Evolutionary conservation across 2,888 invertebrate genomes (phyloP).

Genomic region (Hymenopus coronatus): DNA sequence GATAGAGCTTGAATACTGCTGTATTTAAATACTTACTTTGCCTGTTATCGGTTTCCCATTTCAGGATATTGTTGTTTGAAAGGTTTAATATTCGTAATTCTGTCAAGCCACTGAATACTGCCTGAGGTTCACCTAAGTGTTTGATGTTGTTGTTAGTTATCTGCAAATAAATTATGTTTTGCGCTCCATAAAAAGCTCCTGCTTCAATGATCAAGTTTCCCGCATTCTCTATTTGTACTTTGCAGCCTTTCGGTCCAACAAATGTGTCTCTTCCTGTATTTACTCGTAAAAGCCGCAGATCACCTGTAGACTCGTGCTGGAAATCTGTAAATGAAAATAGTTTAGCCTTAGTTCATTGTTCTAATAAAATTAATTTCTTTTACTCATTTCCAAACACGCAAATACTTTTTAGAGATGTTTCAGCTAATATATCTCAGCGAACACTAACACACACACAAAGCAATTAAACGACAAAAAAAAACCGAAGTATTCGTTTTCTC

Average conservation of each 20-base stretch:
- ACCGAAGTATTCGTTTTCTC: too few relatives aligned
- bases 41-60: not conserved
- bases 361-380: too few relatives aligned
- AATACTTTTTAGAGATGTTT: too few relatives aligned
- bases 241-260: not conserved
- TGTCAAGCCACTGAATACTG: conserved; percentile 16
- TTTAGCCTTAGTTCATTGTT: not conserved
- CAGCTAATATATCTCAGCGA: too few relatives aligned
- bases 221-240: not conserved
- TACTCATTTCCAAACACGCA: too few relatives aligned
- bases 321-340: not conserved
- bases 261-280: not conserved
- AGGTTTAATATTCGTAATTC: conserved; percentile 8
- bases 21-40: not conserved
- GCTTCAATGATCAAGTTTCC: not conserved
- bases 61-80: conserved; percentile 3
- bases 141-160: conserved; percentile 17
- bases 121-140: not conserved
- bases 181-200: not conserved
- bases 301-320: not conserved
- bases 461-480: too few relatives aligned
- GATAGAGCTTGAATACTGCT: too few relatives aligned
- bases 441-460: too few relatives aligned
- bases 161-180: conserved; percentile 7
- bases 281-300: not conserved